Conservation (phyloP, 2,888 invertebrate species). For the Phengaris alcon region DNA sequence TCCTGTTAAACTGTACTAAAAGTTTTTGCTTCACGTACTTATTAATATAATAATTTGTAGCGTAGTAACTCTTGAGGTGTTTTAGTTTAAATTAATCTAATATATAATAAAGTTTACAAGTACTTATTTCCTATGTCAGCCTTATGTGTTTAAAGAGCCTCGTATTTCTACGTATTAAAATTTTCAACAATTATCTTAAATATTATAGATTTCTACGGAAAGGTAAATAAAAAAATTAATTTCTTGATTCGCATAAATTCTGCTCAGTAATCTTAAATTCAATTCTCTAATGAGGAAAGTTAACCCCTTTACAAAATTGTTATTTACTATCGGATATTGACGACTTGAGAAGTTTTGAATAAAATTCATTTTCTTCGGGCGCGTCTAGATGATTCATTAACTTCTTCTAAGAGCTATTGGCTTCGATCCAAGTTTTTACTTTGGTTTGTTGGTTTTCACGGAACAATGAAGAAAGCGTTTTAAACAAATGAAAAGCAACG, state of each 20-base stretch:
- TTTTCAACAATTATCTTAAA: no score
- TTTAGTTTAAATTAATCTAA: no score
- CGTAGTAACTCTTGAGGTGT: no score
- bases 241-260: not conserved
- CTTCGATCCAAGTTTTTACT: conserved; percentile 27
- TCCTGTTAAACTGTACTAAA: no score
- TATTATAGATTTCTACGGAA: no score
- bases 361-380: conserved; percentile 26
- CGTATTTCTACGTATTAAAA: no score
- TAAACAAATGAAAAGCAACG: not conserved
- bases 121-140: no score
- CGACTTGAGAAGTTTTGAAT: conserved; percentile 8
- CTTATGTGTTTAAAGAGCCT: no score
- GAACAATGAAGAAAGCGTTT: not conserved
- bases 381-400: conserved; percentile 26
- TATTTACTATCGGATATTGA: conserved; percentile 7
- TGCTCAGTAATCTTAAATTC: not conserved
- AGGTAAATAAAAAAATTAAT: not conserved
- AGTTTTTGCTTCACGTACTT: no score
- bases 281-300: conserved; percentile 9
- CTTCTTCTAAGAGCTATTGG: conserved; percentile 27
- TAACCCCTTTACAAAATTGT: conserved; percentile 17
- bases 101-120: no score
- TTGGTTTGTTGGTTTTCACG: not conserved
- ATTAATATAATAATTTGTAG: no score